phyloP scores from a whole-genome alignment of 2,888 invertebrate species.

The Aphrophora alni region DNA sequence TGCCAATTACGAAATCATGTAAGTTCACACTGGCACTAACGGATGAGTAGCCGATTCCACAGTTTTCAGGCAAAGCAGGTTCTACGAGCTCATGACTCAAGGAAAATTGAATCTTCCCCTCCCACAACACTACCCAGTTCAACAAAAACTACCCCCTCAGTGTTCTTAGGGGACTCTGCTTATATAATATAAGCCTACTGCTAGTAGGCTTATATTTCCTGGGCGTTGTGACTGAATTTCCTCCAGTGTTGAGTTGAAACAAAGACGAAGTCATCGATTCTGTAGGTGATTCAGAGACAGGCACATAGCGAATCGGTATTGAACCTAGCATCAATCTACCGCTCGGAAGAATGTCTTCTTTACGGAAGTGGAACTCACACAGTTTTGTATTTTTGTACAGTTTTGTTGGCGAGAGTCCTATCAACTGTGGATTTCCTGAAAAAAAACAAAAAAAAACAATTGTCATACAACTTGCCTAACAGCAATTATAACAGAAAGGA shows the following conservation, averaged over 20 bases:
- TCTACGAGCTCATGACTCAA: neutral
- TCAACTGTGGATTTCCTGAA: too few relatives aligned
- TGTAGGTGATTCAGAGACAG: too few relatives aligned
- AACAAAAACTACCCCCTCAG: neutral
- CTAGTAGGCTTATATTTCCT: neutral
- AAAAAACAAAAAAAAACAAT: too few relatives aligned
- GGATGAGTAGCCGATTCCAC: neutral
- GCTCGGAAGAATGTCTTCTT: too few relatives aligned
- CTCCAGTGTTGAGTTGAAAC: too few relatives aligned
- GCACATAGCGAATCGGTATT: neutral
- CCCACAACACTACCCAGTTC: neutral
- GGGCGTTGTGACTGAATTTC: neutral
- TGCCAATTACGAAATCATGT: neutral
- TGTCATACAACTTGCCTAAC: too few relatives aligned
- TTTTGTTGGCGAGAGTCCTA: too few relatives aligned
- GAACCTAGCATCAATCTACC: neutral
- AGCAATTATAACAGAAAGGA: too few relatives aligned
- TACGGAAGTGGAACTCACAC: too few relatives aligned
- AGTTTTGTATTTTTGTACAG: too few relatives aligned
- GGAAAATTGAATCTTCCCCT: neutral
- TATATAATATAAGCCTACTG: neutral
- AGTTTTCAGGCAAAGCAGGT: neutral
- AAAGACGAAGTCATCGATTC: too few relatives aligned
- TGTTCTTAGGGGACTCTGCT: neutral
- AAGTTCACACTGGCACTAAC: neutral